Evolutionary conservation across 1,140 invertebrate species (phyloP).

Genomic region (Vanessa tameamea): DNA sequence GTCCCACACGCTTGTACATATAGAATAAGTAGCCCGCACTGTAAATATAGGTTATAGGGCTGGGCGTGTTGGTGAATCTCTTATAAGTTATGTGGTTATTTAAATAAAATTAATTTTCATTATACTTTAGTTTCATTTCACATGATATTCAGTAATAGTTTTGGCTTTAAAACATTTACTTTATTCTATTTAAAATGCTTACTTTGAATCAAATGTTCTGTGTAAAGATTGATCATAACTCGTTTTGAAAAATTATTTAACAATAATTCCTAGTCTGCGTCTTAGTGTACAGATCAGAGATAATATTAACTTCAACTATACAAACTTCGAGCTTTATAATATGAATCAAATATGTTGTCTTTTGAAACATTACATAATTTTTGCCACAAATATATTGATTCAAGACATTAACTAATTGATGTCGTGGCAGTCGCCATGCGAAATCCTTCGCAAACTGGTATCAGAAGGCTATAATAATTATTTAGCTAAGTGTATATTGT

Average conservation of each 20-base stretch:
- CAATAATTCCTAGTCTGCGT: no score
- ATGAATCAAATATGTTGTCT: no score
- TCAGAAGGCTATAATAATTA: neutral
- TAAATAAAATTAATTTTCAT: constrained; percentile 78
- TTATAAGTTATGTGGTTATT: constrained; percentile 74
- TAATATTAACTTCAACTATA: no score
- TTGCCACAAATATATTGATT: no score
- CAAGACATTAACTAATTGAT: constrained; percentile 1
- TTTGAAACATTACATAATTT: no score
- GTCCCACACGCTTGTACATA: constrained; percentile 75
- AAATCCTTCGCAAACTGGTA: constrained; percentile 13
- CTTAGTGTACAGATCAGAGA: no score
- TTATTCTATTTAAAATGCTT: neutral
- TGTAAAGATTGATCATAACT: no score
- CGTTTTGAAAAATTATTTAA: no score
- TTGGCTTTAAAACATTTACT: neutral
- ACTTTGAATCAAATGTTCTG: neutral
- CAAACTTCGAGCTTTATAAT: no score
- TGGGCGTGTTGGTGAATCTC: constrained; percentile 73
- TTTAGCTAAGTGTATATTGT: neutral
- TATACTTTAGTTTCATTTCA: constrained; percentile 60
- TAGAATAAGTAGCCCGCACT: constrained; percentile 70
- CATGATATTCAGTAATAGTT: no score
- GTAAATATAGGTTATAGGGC: constrained; percentile 77
- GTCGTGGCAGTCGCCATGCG: neutral